Conservation (phyloP, 2,888 invertebrate genomes). For the Timandra comae region DNA sequence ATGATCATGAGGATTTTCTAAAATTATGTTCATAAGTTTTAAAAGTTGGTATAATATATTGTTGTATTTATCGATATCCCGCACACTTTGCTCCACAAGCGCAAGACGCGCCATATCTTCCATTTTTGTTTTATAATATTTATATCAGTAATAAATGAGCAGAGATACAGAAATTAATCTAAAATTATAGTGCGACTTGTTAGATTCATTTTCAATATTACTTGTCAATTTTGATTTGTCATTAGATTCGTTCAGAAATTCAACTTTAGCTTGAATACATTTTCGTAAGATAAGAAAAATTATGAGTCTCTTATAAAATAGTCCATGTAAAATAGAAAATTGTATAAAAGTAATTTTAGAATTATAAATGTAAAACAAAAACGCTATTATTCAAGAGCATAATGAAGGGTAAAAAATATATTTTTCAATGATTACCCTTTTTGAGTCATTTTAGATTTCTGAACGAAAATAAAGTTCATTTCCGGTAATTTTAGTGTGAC, state of each 20-base stretch:
- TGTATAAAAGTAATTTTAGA: too few relatives aligned
- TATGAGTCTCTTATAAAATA: too few relatives aligned
- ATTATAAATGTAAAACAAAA: too few relatives aligned
- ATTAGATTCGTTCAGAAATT: slow-evolving; percentile 33
- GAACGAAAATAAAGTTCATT: slow-evolving; percentile 1
- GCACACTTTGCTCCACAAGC: slow-evolving; percentile 54
- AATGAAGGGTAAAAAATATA: too few relatives aligned
- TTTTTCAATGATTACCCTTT: too few relatives aligned
- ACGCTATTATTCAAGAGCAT: too few relatives aligned
- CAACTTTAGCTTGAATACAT: neutral
- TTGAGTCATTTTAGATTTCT: slow-evolving; percentile 3
- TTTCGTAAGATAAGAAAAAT: too few relatives aligned
- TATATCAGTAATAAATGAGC: slow-evolving; percentile 12
- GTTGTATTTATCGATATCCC: slow-evolving; percentile 42
- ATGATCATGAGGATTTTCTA: slow-evolving; percentile 58
- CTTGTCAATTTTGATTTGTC: slow-evolving; percentile 64
- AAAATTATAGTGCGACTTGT: slow-evolving; percentile 23
- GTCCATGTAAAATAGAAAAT: too few relatives aligned
- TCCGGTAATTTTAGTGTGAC: slow-evolving; percentile 6
- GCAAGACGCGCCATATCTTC: slow-evolving; percentile 67
- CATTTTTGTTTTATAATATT: slow-evolving; percentile 38
- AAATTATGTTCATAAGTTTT: slow-evolving; percentile 43
- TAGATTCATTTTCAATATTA: slow-evolving; percentile 29
- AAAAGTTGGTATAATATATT: slow-evolving; percentile 52
- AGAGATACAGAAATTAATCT: slow-evolving; percentile 14